These are phyloP conservation scores for Cisticola juncidis DNA, from an alignment of 2,113 vertebrate genomes.

Conservation along the genomic window DNA sequence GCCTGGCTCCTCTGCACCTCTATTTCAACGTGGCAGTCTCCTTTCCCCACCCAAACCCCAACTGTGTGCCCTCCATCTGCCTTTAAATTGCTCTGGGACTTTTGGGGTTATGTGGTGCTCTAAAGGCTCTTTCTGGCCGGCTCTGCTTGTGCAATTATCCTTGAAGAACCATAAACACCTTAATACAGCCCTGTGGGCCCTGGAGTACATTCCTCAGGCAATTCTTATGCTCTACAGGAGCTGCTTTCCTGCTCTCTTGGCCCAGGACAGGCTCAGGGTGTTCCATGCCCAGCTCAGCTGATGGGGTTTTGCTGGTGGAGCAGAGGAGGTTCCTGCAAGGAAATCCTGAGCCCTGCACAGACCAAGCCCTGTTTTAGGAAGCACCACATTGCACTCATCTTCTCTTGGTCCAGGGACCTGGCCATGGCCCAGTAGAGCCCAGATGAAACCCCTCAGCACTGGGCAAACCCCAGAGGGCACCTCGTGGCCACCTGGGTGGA, in stretches of 20 bases:
- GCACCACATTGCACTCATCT: neutral
- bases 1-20: neutral
- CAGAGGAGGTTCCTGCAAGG: neutral
- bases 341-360: accelerated
- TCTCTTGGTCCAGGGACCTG: neutral
- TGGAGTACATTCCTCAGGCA: neutral
- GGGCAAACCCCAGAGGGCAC: neutral
- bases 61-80: neutral
- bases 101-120: neutral
- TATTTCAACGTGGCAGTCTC: accelerated
- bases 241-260: neutral
- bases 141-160: neutral
- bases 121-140: neutral
- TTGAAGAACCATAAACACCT: neutral
- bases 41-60: neutral
- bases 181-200: neutral
- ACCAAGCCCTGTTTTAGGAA: neutral
- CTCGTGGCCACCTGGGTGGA: accelerated
- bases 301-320: neutral
- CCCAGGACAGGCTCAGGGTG: neutral
- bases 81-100: neutral
- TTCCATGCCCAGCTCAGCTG: neutral
- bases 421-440: neutral
- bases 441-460: neutral
- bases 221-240: neutral